phyloP scores from a whole-genome alignment of 2,113 vertebrate genomes.

The Danionella cerebrum region DNA sequence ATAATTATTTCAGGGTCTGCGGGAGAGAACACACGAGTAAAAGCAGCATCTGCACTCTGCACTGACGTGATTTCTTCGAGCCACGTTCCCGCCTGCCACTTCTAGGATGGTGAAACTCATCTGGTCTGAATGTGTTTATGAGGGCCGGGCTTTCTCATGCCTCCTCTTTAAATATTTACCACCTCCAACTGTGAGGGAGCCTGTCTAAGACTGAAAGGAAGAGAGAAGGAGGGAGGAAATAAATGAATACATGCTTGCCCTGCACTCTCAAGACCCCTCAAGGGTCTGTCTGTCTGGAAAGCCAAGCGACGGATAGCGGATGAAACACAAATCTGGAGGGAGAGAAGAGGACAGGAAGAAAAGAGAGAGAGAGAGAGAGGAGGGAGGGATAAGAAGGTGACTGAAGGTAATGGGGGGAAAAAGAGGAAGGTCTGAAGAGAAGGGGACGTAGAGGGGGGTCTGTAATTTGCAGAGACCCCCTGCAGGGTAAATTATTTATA shows the following conservation, averaged over 20 bases:
- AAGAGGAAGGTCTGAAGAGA: conserved; percentile 23
- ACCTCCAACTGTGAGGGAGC: conserved; percentile 64
- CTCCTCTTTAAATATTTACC: conserved; percentile 68
- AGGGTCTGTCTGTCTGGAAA: conserved; percentile 56
- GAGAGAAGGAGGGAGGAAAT: conserved; percentile 47
- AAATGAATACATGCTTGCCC: conserved; percentile 61
- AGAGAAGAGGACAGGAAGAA: conserved; percentile 24
- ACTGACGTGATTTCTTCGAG: background rate
- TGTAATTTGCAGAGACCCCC: conserved; percentile 52
- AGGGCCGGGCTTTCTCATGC: conserved; percentile 53
- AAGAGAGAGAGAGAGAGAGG: conserved; percentile 3
- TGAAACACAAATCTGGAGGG: conserved; percentile 5
- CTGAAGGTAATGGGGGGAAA: conserved; percentile 37
- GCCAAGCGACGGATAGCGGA: conserved; percentile 17
- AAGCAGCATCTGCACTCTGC: too few species aligned
- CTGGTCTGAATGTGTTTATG: conserved; percentile 30
- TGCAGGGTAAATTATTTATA: conserved; percentile 69
- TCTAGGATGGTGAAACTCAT: background rate
- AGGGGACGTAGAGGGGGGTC: conserved; percentile 28
- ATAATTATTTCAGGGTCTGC: too few species aligned
- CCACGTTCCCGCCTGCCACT: background rate
- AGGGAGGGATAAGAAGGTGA: conserved; percentile 21
- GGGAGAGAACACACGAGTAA: too few species aligned
- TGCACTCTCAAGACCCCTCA: conserved; percentile 39
- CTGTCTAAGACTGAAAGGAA: conserved; percentile 47